A percentile compares a stretch with the other conserved stretches of the same genome.
phyloP scores from a whole-genome alignment of 2,888 invertebrate species.

The Rhabditophanes sp. region DNA sequence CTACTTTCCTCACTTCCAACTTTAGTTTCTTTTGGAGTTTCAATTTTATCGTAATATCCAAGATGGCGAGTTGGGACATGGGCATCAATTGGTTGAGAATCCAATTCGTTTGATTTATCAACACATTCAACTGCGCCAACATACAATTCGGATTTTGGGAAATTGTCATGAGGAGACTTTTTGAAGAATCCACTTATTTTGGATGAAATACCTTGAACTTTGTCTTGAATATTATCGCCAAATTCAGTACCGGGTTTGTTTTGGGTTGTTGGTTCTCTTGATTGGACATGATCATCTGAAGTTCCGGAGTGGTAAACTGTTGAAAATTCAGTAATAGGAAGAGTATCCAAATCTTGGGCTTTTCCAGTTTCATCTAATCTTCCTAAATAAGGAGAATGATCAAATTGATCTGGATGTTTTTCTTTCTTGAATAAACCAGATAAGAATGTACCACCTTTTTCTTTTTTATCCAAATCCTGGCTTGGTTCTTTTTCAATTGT shows the following conservation, averaged over 20 bases:
- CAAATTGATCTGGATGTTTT: slow-evolving; percentile 11
- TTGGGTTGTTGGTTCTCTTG: slow-evolving; percentile 7
- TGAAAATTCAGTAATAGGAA: slow-evolving; percentile 6
- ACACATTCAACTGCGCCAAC: slow-evolving; percentile 13
- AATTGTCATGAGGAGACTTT: slow-evolving; percentile 11
- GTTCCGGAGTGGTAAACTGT: slow-evolving; percentile 11
- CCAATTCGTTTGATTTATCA: slow-evolving; percentile 5
- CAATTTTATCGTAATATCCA: slow-evolving; percentile 10
- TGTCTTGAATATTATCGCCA: slow-evolving; percentile 5
- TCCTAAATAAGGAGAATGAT: slow-evolving; percentile 13
- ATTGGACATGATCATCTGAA: slow-evolving; percentile 8
- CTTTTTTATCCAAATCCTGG: slow-evolving; percentile 9
- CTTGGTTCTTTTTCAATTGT: too few species aligned
- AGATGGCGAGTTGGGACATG: slow-evolving; percentile 11
- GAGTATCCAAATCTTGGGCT: slow-evolving; percentile 7
- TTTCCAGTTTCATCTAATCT: slow-evolving; percentile 9
- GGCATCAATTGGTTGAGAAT: slow-evolving; percentile 6
- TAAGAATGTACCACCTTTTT: slow-evolving; percentile 1
- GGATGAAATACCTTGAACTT: slow-evolving; percentile 2
- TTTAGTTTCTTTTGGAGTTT: slow-evolving; percentile 6
- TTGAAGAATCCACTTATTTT: slow-evolving; percentile 8
- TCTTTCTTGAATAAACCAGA: slow-evolving; percentile 10
- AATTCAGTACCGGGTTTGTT: too few species aligned
- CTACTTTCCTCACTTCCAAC: slow-evolving; percentile 9
- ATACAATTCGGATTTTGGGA: slow-evolving; percentile 13